Base-by-base conservation (phyloP, 2,797 vertebrate species). In the Gymnothorax reevesii region DNA sequence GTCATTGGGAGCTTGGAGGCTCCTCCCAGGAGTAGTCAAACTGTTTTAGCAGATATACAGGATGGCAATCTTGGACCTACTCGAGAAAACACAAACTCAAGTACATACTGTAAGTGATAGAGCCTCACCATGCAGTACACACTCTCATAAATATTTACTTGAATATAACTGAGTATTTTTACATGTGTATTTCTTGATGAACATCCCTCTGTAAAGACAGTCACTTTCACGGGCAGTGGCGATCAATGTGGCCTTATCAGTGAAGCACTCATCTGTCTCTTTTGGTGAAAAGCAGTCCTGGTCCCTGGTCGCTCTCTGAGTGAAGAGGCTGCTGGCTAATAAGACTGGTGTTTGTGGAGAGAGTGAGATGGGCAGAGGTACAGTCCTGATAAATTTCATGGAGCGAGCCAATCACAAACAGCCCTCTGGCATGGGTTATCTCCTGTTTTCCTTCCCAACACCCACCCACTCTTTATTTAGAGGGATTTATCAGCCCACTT, bases 401-500 rank as follows among this genome's bases (percentile, higher is more conserved):
- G 57, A 62, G 83, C 15, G 33, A 75, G 27, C 42, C 15, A 25
- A n/a, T 52, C 5, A 49, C 22, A 13, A 22, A 3, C 80, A 2
- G 80, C 5, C 25, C 60, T 64, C 57, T 10, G n/a, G 82, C 52
- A 66, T 15, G 66, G 9, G 25, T 84, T 87, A 84, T 84, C 82
- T 54, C 15, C 69, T 87, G 83, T 66, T 33, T 77, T 77, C 84
- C 84, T 84, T 66, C 83, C 83, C 62, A 25, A 84, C 80, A n/a
- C 49, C 52, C 13, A 59, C 59, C 57, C 75, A 33, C 57, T 55
- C 83, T 66, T 66, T 66, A 66, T 66, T 66, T 66, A 66, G 62
- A 66, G 62, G 20, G 62, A 85, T 59, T 85, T 85, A 85, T 85
- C 73, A 71, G 27, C 25, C 7, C 57, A 0, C 54, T 52, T 12